Base-by-base conservation (phyloP, 1,140 invertebrate species). In the Geopemphigus sp. region DNA sequence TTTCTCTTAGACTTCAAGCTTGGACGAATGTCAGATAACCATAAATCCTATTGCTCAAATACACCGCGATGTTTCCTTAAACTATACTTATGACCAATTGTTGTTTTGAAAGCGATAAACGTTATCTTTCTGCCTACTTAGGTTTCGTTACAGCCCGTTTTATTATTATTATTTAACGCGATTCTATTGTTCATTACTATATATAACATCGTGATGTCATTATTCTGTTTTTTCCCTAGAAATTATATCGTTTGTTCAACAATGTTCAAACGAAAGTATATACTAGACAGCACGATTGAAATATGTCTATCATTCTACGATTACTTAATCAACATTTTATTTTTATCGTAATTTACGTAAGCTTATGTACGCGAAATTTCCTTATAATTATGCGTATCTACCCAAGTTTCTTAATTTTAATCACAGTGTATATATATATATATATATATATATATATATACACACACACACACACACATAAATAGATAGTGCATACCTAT, bases 41-140 rank as follows among this genome's bases (percentile, higher is more conserved):
- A 78, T 39, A 63, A 78, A 78, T 78, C 57, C 57, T 78, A 78
- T 26, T 61, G 56, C n/a, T 68, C 17, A 54, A 53, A 54, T 29
- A 72, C 50, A 29, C 22, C 26, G 29, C 5, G 5, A 22, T 68
- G 4, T 68, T 26, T 50, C 45, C 66, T 8, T 5, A 68, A 68
- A 39, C 47, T 17, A 26, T 68, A 68, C 22, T 50, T 68, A 68
- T 14, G 10, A 72, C 47, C 26, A 10, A 72, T 54, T 54, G 45
- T 70, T 70, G 47, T 72, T 72, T 29, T 54, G 68, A 72, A 72
- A 57, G 72, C 72, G 54, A 76, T 76, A 76, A 76, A 76, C n/a
- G 72, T 76, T 76, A 76, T 76, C 72, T 76, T 76, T 76, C 53
- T 59, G 72, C 54, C 12, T 76, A 76, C 54, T 76, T 76, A 76